A percentile compares a stretch with the other conserved stretches of the same genome.
These are phyloP conservation scores for Lerista edwardsae DNA, from an alignment of 2,797 vertebrate genomes.

Conservation along the genomic window DNA sequence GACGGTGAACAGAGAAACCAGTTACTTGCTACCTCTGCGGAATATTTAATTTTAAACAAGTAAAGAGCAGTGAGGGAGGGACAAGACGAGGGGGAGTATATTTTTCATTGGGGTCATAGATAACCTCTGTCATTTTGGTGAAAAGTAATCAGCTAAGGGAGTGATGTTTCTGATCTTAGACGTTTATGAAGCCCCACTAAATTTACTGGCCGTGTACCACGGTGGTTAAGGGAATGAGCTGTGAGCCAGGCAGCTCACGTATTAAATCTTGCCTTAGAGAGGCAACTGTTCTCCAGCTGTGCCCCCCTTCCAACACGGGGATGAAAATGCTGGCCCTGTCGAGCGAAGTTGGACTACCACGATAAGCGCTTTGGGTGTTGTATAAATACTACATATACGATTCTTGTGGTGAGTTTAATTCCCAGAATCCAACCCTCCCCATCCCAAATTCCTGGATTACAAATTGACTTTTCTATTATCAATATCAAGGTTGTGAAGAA, in stretches of 20 bases:
- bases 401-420: not conserved
- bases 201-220: not conserved
- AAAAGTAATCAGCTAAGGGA: not conserved
- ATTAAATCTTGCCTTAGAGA: not conserved
- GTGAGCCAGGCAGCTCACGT: not conserved
- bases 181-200: not conserved
- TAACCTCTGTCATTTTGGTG: slow-evolving; percentile 44
- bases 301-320: not conserved
- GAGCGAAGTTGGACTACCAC: not conserved
- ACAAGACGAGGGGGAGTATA: slow-evolving; percentile 52
- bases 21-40: slow-evolving; percentile 52
- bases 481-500: slow-evolving; percentile 3
- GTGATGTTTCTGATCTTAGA: not conserved
- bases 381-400: slow-evolving; percentile 17
- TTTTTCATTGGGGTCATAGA: slow-evolving; percentile 55
- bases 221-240: not conserved
- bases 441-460: not conserved
- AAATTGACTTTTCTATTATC: slow-evolving; percentile 11
- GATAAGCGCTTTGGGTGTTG: not conserved
- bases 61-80: slow-evolving; percentile 42
- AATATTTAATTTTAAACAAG: slow-evolving; percentile 67
- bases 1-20: slow-evolving; percentile 29
- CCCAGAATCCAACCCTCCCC: not conserved
- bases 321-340: not conserved
- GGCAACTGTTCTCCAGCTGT: not conserved